These are phyloP conservation scores for Ormyrus thymus DNA, from an alignment of 2,888 invertebrate species.

Conservation along the genomic window DNA sequence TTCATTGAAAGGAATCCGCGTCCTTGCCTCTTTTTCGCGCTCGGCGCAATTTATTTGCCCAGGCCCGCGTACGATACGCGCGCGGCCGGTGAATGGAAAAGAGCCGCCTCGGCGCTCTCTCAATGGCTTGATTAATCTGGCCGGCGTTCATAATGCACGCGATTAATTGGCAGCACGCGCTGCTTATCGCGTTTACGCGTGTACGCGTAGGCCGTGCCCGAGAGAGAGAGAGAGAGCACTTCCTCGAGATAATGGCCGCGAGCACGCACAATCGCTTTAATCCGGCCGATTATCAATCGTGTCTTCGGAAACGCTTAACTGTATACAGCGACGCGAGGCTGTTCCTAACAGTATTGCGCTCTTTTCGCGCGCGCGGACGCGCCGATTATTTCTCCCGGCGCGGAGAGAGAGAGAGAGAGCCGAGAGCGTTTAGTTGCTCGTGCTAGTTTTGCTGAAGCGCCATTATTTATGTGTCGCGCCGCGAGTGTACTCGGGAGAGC, in stretches of 20 bases:
- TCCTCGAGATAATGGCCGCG: constrained; percentile 42
- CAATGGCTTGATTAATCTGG: constrained; percentile 68
- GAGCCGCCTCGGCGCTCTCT: constrained; percentile 2
- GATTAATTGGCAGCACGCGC: constrained; percentile 73
- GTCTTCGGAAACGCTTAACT: constrained; percentile 47
- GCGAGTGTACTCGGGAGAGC: not conserved
- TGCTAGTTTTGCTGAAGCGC: not conserved
- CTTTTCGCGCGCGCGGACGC: not conserved
- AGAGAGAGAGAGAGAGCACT: too few relatives aligned
- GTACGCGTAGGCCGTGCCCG: constrained; percentile 14
- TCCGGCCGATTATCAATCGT: constrained; percentile 52
- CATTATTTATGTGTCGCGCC: not conserved
- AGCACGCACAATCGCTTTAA: constrained; percentile 39
- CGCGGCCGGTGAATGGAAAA: constrained; percentile 11
- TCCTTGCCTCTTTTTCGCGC: not conserved
- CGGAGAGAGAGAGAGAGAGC: too few relatives aligned
- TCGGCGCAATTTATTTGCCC: constrained; percentile 43
- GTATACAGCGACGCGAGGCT: constrained; percentile 1
- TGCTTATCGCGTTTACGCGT: constrained; percentile 51
- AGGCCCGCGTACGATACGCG: not conserved
- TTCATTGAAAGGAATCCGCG: not conserved
- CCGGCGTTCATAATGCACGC: constrained; percentile 55
- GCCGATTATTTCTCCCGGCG: constrained; percentile 7
- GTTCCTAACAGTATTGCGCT: constrained; percentile 28
- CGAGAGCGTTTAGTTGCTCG: not conserved